Evolutionary conservation across 1,140 invertebrate species (phyloP).

Genomic region (Bombus balteatus): DNA sequence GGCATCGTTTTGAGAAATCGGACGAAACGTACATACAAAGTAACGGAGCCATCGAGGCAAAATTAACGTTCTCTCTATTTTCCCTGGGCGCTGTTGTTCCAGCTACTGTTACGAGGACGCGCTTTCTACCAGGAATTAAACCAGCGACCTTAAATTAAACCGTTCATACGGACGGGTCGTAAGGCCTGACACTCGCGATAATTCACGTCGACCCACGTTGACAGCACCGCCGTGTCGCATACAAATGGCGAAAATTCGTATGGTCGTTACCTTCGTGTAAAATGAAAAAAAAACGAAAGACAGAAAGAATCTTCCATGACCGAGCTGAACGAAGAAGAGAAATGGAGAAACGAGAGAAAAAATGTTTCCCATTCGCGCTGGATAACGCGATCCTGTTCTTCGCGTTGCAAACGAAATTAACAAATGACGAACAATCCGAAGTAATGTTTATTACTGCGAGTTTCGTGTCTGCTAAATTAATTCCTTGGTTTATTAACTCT

Average conservation of each 20-base stretch:
- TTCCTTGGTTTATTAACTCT: neutral
- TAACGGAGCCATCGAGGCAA: constrained; percentile 65
- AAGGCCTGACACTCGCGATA: constrained; percentile 77
- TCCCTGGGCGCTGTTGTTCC: constrained; percentile 28
- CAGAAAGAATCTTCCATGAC: constrained; percentile 28
- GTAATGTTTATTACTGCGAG: neutral
- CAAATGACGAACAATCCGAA: neutral
- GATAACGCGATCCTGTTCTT: neutral
- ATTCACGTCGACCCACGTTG: constrained; percentile 77
- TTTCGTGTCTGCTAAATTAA: neutral
- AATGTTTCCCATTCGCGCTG: neutral
- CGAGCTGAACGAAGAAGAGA: neutral
- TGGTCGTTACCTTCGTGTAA: constrained; percentile 69
- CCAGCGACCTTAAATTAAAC: constrained; percentile 80
- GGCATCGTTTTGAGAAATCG: constrained; percentile 31
- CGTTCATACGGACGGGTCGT: constrained; percentile 74
- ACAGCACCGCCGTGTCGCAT: constrained; percentile 73
- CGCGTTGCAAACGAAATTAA: neutral
- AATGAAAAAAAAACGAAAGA: constrained; percentile 66
- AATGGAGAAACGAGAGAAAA: neutral
- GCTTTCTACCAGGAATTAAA: constrained; percentile 79
- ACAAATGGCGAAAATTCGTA: constrained; percentile 78
- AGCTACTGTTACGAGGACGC: constrained; percentile 73
- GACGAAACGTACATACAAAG: constrained; percentile 43
- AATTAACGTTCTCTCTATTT: constrained; percentile 48